Base-by-base conservation (phyloP, 2,888 invertebrate species). In the Apodemia hepburni region DNA sequence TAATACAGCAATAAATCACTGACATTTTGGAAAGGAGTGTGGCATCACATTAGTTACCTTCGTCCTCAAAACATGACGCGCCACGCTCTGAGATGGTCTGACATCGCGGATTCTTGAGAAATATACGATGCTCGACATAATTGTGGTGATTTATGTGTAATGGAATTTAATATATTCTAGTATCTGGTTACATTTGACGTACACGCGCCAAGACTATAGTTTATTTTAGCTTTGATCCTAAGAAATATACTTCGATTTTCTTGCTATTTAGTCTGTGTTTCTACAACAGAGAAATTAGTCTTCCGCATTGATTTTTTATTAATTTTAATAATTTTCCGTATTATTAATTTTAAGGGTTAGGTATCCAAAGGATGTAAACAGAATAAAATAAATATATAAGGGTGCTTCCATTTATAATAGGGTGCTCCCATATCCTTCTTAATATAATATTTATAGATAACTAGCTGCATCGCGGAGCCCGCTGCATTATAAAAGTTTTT, bases 51-150 rank as follows among this genome's bases (percentile, higher is more conserved):
- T 67, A 69, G 63, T 69, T 63, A 69, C 35, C 54, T 29, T 51
- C 54, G 66, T 64, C 62, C 65, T 65, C 63, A 67, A 67, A 64
- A 65, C 65, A 61, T 66, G 66, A 66, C 66, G 57, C 29, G 57
- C 57, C 29, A 12, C 27, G 54, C 49, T 60, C 62, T 62, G 63
- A 64, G 60, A 66, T 68, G 64, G 65, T 63, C 61, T 64, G 58
- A 63, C 62, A 51, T 61, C 62, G 51, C 60, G 64, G 57, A 64
- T 62, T 59, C 61, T 65, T 64, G 63, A 47, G 45, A 60, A 67
- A 68, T 68, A 68, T 67, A 64, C 65, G 64, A 64, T 64, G 62
- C 38, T 61, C 59, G 67, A 64, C 61, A 60, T 66, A 68, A 68
- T 68, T 64, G 67, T 60, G 58, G 64, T 64, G 33, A 66, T 66